Evolutionary conservation across 1,140 invertebrate genomes (phyloP).

Genomic region (Lucilia sericata): DNA sequence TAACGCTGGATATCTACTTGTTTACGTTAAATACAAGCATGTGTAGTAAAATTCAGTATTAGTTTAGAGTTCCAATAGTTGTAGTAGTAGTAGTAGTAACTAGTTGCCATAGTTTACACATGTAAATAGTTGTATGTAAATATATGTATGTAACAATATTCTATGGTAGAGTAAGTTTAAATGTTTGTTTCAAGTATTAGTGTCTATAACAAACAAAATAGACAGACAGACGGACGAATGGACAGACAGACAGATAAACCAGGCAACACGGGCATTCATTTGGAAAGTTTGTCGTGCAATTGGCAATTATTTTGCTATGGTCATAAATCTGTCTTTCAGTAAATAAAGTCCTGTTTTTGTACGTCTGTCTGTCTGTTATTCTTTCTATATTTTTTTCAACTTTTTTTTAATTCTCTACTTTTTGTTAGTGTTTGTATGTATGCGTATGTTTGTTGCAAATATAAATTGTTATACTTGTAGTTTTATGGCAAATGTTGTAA

Average conservation of each 20-base stretch:
- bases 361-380: not conserved
- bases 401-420: not conserved
- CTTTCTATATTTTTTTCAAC: not conserved
- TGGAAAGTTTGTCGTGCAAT: constrained; percentile 28
- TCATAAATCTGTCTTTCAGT: constrained; percentile 29
- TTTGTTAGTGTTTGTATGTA: too few species aligned
- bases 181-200: not conserved
- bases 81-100: not conserved
- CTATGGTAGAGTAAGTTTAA: not conserved
- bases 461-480: not conserved
- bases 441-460: too few species aligned
- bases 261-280: constrained; percentile 19
- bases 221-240: not conserved
- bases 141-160: not conserved
- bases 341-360: constrained; percentile 27
- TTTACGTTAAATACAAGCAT: too few species aligned
- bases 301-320: constrained; percentile 20
- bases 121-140: too few species aligned
- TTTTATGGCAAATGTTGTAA: constrained; percentile 22
- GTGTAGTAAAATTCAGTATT: too few species aligned
- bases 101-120: not conserved
- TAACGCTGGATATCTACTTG: not conserved
- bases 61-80: too few species aligned
- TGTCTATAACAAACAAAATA: not conserved
- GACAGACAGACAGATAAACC: not conserved